phyloP scores from a whole-genome alignment of 2,113 vertebrate species.

The Hippocampus zosterae region DNA sequence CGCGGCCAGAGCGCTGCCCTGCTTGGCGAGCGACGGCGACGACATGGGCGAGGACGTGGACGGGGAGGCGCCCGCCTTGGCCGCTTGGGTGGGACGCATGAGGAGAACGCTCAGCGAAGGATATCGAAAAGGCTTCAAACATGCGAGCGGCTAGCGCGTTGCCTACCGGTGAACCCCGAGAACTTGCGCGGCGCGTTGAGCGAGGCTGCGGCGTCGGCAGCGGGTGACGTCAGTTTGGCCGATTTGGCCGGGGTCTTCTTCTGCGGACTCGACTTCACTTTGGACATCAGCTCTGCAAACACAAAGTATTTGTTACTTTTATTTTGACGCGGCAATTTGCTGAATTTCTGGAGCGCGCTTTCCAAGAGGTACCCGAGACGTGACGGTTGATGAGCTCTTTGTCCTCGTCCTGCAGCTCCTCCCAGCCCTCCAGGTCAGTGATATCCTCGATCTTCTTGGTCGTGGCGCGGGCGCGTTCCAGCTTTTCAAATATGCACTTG shows the following conservation, averaged over 20 bases:
- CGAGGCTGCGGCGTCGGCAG: constrained; percentile 43
- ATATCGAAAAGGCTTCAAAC: too few species aligned
- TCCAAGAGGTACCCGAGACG: constrained; percentile 75
- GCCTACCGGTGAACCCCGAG: constrained; percentile 89
- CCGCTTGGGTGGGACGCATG: constrained; percentile 46
- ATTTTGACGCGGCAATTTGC: too few species aligned
- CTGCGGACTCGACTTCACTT: constrained; percentile 80
- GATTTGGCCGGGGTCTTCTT: constrained; percentile 88
- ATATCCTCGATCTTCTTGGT: constrained; percentile 97
- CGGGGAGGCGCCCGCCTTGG: constrained; percentile 69
- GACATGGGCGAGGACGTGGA: constrained; percentile 50
- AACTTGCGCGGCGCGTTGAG: constrained; percentile 88
- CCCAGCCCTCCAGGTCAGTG: constrained; percentile 94
- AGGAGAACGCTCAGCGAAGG: background rate
- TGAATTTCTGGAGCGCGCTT: too few species aligned
- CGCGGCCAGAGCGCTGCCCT: constrained; percentile 71
- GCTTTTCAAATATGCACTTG: constrained; percentile 96
- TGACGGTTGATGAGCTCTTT: constrained; percentile 85
- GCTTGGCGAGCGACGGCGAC: constrained; percentile 42
- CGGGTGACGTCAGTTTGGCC: constrained; percentile 72
- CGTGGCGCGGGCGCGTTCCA: constrained; percentile 88
- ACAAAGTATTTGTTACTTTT: too few species aligned
- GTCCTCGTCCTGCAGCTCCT: constrained; percentile 87
- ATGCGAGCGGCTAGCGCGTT: background rate
- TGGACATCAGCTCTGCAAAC: constrained; percentile 81